A percentile compares a stretch with the other conserved stretches of the same genome.
Evolutionary conservation across 2,888 invertebrate genomes (phyloP).

Genomic region (Sminthurides aquaticus): DNA sequence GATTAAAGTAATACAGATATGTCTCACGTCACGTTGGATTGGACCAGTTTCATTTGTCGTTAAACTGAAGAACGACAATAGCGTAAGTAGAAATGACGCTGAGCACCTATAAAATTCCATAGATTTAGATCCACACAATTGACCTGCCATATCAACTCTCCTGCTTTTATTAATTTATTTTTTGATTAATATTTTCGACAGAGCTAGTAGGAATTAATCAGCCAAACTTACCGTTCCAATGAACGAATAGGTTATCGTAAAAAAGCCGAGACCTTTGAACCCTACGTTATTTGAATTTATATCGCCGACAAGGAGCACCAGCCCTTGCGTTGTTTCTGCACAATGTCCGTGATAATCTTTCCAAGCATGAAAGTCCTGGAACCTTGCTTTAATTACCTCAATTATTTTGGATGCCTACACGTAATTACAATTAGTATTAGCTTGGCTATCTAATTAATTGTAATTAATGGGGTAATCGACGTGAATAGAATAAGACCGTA

Average conservation of each 20-base stretch:
- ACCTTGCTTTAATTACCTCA: not conserved
- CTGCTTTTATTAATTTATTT: too few relatives aligned
- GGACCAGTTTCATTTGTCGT: not conserved
- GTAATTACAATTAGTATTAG: too few relatives aligned
- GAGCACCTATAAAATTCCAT: slow-evolving; percentile 3
- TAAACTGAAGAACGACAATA: slow-evolving; percentile 8
- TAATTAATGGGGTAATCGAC: too few relatives aligned
- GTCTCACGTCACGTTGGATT: not conserved
- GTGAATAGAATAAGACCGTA: too few relatives aligned
- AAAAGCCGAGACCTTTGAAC: slow-evolving; percentile 14
- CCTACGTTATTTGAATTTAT: slow-evolving; percentile 14
- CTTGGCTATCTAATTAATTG: too few relatives aligned
- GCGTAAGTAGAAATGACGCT: slow-evolving; percentile 9
- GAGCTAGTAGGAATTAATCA: not conserved
- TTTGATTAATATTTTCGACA: not conserved
- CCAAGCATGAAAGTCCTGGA: not conserved
- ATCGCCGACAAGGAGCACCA: slow-evolving; percentile 6
- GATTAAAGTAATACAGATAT: not conserved
- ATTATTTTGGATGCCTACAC: slow-evolving; percentile 1
- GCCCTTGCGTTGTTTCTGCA: slow-evolving; percentile 14
- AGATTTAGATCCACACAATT: too few relatives aligned
- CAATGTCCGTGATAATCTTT: not conserved
- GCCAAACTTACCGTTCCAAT: slow-evolving; percentile 16
- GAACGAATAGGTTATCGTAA: slow-evolving; percentile 18
- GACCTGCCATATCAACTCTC: too few relatives aligned